phyloP scores from a whole-genome alignment of 2,888 invertebrate genomes.

The Sarcophaga subvicina region DNA sequence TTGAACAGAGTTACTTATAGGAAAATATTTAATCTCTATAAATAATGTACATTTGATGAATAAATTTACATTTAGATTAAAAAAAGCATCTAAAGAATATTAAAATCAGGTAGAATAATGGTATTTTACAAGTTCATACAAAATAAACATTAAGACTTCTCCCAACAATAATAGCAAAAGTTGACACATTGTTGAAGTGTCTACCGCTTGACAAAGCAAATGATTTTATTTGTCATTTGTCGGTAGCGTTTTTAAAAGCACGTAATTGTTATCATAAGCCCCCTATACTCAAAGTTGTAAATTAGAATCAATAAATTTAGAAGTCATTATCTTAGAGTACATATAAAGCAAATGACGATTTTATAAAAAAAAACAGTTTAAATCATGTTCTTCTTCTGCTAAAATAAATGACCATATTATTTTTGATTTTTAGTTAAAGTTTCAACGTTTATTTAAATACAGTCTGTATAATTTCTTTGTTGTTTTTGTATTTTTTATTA shows the following conservation, averaged over 20 bases:
- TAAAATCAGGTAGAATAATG: no score
- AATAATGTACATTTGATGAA: background rate
- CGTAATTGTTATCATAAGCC: conserved; percentile 61
- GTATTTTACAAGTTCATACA: background rate
- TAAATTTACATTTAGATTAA: background rate
- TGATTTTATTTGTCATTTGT: conserved; percentile 11
- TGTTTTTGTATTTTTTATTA: conserved; percentile 23
- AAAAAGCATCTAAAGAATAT: background rate
- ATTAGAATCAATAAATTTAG: conserved; percentile 7
- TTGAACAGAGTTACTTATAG: background rate
- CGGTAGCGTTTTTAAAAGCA: conserved; percentile 34
- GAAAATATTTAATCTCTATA: background rate
- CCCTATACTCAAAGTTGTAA: conserved; percentile 38
- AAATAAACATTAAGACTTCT: conserved; percentile 23
- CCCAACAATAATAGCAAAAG: background rate
- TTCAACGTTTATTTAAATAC: conserved; percentile 32
- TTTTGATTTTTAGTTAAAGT: conserved; percentile 3
- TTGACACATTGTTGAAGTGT: conserved; percentile 31
- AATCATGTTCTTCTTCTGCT: background rate
- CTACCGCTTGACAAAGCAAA: background rate
- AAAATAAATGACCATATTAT: background rate
- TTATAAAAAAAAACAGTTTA: background rate
- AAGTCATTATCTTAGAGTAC: conserved; percentile 18
- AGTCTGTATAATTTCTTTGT: conserved; percentile 31
- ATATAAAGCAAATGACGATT: background rate